A percentile compares a stretch with the other conserved stretches of the same genome.
These are phyloP conservation scores for Bombus pascuorum DNA, from an alignment of 1,140 invertebrate genomes.

Conservation along the genomic window DNA sequence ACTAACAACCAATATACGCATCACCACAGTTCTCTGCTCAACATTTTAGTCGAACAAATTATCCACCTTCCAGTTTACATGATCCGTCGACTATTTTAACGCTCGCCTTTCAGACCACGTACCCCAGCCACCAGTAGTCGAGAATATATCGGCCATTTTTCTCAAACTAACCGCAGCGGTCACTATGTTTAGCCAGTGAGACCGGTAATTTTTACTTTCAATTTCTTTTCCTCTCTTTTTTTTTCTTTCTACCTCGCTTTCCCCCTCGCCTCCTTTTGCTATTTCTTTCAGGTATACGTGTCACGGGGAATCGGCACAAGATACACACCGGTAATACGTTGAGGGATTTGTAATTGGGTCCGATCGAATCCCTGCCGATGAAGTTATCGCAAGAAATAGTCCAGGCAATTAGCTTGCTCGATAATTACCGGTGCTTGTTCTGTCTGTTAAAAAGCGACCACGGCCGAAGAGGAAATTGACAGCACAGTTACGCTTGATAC, in stretches of 20 bases:
- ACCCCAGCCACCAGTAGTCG: background rate
- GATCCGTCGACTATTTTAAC: constrained; percentile 36
- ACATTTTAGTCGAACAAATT: background rate
- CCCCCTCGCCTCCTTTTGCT: background rate
- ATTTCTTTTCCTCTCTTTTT: background rate
- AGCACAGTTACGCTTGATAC: too few relatives aligned
- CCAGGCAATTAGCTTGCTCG: constrained; percentile 21
- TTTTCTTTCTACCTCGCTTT: background rate
- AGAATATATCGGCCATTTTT: constrained; percentile 43
- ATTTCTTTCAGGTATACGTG: background rate
- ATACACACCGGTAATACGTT: background rate
- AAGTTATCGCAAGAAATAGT: constrained; percentile 37
- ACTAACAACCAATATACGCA: background rate
- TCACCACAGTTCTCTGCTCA: background rate
- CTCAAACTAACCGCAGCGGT: background rate
- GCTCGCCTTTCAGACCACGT: background rate
- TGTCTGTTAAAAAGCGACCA: background rate
- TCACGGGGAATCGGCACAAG: background rate
- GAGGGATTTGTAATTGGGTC: constrained; percentile 22
- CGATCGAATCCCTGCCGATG: constrained; percentile 28
- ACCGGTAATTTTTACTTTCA: constrained; percentile 29
- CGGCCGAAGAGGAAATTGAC: background rate
- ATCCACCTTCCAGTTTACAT: constrained; percentile 1
- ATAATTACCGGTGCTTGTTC: constrained; percentile 19
- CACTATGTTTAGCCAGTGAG: background rate